A percentile compares a stretch with the other conserved stretches of the same genome.
phyloP scores from a whole-genome alignment of 2,113 vertebrate genomes.

The Platysternon megacephalum region DNA sequence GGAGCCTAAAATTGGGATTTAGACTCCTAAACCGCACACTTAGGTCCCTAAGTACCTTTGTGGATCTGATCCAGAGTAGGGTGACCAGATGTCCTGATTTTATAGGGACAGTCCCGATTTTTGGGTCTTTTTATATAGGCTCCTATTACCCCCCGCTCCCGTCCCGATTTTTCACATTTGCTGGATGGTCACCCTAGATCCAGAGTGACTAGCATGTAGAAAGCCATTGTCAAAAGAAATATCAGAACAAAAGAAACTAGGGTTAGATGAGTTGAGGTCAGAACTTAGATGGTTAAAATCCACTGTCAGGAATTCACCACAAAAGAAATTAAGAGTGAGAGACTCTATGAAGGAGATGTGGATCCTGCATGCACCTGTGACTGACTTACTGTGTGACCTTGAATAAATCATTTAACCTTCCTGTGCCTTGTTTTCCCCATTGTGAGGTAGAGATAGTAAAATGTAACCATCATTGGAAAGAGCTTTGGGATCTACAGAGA shows the following conservation, averaged over 20 bases:
- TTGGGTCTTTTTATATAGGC: too few relatives aligned
- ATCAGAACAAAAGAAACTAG: neutral
- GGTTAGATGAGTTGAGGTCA: neutral
- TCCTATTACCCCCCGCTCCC: too few relatives aligned
- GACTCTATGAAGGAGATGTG: neutral
- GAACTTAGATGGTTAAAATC: neutral
- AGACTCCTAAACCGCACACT: neutral
- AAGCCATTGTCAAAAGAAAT: neutral
- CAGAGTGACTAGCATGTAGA: neutral
- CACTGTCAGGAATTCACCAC: neutral
- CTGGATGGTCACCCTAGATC: neutral
- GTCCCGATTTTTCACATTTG: too few relatives aligned
- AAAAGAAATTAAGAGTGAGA: neutral
- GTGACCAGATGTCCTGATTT: neutral
- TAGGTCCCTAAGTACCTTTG: neutral
- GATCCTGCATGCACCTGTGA: neutral
- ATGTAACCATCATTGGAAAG: neutral
- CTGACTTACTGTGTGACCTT: neutral
- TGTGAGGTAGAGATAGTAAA: neutral
- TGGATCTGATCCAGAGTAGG: neutral
- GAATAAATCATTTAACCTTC: neutral
- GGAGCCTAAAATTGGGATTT: neutral
- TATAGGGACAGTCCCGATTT: too few relatives aligned
- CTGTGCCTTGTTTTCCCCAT: neutral
- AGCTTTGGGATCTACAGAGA: neutral